phyloP scores from a whole-genome alignment of 2,888 invertebrate genomes.

The Lepetodrilus schrolli region DNA sequence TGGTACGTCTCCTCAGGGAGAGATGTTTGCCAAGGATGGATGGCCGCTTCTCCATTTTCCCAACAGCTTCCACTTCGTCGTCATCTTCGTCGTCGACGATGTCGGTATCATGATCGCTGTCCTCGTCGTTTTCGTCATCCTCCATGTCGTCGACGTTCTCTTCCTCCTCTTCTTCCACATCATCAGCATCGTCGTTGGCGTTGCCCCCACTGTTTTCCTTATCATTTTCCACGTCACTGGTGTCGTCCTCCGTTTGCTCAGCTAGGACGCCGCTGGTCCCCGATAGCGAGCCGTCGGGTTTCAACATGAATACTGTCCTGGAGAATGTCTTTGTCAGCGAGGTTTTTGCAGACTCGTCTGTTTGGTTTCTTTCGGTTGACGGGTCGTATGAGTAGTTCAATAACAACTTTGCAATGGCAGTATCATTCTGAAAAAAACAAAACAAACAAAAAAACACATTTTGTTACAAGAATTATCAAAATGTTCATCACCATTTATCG shows the following conservation, averaged over 20 bases:
- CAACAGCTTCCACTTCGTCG: constrained; percentile 40
- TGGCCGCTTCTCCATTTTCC: not conserved
- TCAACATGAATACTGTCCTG: constrained; percentile 55
- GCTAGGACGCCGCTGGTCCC: constrained; percentile 34
- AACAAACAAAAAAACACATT: too few relatives aligned
- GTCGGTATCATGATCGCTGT: constrained; percentile 51
- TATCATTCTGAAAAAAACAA: constrained; percentile 71
- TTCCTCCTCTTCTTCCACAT: constrained; percentile 30
- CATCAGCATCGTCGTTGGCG: too few relatives aligned
- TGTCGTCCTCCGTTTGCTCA: constrained; percentile 42
- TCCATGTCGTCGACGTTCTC: constrained; percentile 31
- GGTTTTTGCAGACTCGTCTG: constrained; percentile 32
- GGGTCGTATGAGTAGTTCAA: constrained; percentile 71
- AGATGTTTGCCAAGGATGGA: constrained; percentile 10
- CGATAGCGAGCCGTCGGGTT: constrained; percentile 36
- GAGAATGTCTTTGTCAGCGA: constrained; percentile 56
- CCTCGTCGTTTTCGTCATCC: constrained; percentile 29
- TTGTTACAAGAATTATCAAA: too few relatives aligned
- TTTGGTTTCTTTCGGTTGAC: constrained; percentile 32
- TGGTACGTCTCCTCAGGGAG: not conserved
- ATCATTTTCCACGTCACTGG: constrained; percentile 33
- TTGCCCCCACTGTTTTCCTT: too few relatives aligned
- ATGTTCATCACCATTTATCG: too few relatives aligned
- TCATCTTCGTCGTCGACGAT: constrained; percentile 46
- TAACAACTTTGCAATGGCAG: constrained; percentile 73